Conservation (phyloP, 2,113 vertebrate genomes). For the Pithys albifrons region DNA sequence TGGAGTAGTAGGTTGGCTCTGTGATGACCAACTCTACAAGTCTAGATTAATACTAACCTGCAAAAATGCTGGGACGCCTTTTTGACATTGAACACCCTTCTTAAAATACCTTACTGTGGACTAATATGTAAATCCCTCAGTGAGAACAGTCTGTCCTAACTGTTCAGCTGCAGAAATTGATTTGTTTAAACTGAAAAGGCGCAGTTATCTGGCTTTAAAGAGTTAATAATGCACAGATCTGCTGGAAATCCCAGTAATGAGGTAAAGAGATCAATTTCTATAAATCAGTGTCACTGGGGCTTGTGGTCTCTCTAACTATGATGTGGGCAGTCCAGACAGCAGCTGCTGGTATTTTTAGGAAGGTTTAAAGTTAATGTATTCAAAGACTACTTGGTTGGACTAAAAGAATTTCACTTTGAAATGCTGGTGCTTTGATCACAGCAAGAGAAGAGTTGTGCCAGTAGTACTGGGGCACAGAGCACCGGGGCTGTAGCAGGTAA, state of each 20-base stretch:
- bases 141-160: not conserved
- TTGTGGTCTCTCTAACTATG: not conserved
- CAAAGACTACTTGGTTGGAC: not conserved
- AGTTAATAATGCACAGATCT: not conserved
- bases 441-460: fast-evolving
- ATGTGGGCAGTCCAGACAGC: not conserved
- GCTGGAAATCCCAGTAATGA: not conserved
- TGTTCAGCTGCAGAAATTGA: not conserved
- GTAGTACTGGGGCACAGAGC: fast-evolving
- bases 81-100: not conserved
- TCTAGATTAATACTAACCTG: not conserved
- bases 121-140: not conserved
- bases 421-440: not conserved
- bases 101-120: not conserved
- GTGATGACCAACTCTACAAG: fast-evolving
- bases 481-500: fast-evolving
- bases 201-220: not conserved
- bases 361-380: constrained; percentile 10
- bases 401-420: not conserved
- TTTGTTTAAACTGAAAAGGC: not conserved
- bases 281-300: not conserved
- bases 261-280: not conserved
- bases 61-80: not conserved
- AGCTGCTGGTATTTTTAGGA: not conserved
- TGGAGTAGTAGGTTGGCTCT: fast-evolving